Conservation (phyloP, 2,888 invertebrate species). For the Phengaris alcon region DNA sequence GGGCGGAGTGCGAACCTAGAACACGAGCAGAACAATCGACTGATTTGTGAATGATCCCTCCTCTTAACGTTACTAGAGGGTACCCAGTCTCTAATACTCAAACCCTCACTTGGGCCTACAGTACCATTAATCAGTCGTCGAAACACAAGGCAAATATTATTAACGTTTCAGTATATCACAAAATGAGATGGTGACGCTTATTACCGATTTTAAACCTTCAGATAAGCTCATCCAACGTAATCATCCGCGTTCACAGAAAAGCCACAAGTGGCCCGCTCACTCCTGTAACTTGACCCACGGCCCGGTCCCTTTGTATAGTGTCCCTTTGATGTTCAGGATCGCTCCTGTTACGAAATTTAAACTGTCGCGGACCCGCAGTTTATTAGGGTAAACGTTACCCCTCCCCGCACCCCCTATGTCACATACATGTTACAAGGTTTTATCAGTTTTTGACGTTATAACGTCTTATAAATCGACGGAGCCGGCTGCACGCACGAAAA, state of each 20-base stretch:
- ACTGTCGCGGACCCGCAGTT: conserved; percentile 30
- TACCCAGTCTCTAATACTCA: no score
- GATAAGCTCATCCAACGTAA: neutral
- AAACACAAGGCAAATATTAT: no score
- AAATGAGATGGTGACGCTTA: no score
- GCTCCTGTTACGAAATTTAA: conserved; percentile 36
- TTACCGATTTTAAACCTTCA: neutral
- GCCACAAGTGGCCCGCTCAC: neutral
- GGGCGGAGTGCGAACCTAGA: neutral
- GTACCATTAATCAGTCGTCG: no score
- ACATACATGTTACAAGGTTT: conserved; percentile 17
- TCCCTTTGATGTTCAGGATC: conserved; percentile 37
- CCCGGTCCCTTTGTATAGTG: conserved; percentile 35
- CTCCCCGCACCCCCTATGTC: conserved; percentile 1
- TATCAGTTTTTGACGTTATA: no score
- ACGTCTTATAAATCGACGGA: no score
- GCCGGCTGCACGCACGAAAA: no score
- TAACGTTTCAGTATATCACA: no score
- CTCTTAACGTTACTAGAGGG: no score
- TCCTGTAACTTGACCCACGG: conserved; percentile 29
- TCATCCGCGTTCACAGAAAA: neutral
- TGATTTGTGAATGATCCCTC: no score
- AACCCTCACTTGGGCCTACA: no score
- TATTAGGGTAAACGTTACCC: conserved; percentile 29
- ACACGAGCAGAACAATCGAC: no score